phyloP scores from a whole-genome alignment of 2,797 vertebrate genomes.

The Merluccius polli region DNA sequence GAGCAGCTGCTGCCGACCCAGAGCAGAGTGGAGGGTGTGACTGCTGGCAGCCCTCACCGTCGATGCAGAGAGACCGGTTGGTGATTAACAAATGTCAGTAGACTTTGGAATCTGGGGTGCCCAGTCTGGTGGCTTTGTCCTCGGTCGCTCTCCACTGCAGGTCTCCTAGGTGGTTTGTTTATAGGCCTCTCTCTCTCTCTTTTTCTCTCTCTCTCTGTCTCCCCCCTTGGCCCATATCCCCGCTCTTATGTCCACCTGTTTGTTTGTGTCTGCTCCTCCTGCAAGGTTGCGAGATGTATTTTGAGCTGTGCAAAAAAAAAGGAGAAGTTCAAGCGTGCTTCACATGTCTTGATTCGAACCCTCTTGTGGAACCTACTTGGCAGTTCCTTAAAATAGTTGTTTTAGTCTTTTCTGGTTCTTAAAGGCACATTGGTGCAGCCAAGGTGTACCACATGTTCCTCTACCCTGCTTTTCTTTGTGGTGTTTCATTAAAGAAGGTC shows the following conservation, averaged over 20 bases:
- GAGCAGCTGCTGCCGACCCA: conserved; percentile 86
- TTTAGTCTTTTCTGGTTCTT: conserved; percentile 36
- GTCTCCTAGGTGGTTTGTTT: conserved; percentile 78
- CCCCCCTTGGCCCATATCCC: not conserved
- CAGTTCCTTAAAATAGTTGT: conserved; percentile 52
- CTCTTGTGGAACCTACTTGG: conserved; percentile 60
- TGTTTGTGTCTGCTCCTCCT: conserved; percentile 46
- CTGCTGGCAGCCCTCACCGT: conserved; percentile 86
- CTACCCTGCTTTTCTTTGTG: not conserved
- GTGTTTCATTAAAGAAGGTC: conserved; percentile 8
- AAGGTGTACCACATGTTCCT: not conserved
- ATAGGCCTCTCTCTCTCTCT: conserved; percentile 44
- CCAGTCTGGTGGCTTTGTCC: conserved; percentile 85
- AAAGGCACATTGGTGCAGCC: conserved; percentile 23
- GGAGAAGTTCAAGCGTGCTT: conserved; percentile 74
- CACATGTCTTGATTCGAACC: conserved; percentile 75
- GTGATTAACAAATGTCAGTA: conserved; percentile 99
- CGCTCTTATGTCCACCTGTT: conserved; percentile 33
- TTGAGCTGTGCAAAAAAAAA: conserved; percentile 56
- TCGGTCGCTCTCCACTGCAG: conserved; percentile 72
- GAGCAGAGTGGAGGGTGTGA: conserved; percentile 83
- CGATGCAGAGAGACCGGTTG: conserved; percentile 93
- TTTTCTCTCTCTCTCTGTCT: conserved; percentile 24
- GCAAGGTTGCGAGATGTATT: conserved; percentile 61
- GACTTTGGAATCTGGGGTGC: conserved; percentile 97